phyloP scores from a whole-genome alignment of 2,113 vertebrate species.

The Australoheros scitulus region DNA sequence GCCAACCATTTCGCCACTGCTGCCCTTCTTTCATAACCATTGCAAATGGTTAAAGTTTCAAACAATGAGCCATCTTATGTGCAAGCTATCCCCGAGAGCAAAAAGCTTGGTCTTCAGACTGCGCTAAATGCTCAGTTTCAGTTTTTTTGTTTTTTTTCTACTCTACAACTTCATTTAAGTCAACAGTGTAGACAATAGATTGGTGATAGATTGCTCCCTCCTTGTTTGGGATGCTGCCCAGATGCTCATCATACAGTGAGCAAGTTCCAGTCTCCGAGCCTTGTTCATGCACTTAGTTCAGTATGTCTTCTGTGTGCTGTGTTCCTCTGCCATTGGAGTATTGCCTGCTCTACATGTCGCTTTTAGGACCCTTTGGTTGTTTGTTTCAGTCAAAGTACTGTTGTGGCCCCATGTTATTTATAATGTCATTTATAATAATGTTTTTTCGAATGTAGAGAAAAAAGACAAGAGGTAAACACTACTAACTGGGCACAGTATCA shows the following conservation, averaged over 20 bases:
- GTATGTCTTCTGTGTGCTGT: neutral
- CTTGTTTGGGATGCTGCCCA: neutral
- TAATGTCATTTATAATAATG: too few species aligned
- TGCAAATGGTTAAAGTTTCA: too few species aligned
- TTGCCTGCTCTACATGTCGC: neutral
- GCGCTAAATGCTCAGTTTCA: neutral
- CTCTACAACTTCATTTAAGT: neutral
- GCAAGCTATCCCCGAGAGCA: neutral
- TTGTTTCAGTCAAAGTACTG: neutral
- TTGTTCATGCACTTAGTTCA: neutral
- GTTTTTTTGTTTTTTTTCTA: neutral
- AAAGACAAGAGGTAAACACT: neutral
- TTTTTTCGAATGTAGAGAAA: neutral
- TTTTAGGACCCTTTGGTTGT: neutral
- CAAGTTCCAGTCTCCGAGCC: neutral
- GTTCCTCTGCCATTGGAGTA: neutral
- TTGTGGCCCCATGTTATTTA: neutral
- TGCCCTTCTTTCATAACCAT: neutral
- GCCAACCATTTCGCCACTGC: neutral
- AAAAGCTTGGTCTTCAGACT: neutral
- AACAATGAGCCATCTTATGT: neutral
- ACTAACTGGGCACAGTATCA: neutral
- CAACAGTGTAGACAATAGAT: neutral
- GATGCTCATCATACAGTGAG: neutral
- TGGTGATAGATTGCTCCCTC: neutral